Conservation (phyloP, 2,888 invertebrate genomes). For the Neoitamus cyanurus region DNA sequence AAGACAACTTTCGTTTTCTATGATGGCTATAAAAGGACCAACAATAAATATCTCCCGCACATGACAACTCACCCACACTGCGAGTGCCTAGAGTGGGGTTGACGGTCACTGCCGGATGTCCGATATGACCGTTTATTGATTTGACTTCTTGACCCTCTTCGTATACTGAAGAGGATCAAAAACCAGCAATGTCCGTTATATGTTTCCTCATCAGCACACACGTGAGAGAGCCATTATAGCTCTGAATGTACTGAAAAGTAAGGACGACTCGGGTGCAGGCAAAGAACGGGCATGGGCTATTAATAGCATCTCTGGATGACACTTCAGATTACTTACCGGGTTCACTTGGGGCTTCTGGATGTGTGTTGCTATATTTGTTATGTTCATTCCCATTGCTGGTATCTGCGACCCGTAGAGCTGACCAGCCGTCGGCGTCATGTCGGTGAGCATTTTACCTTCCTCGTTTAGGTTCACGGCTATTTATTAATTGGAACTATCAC, state of each 20-base stretch:
- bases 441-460: conserved; percentile 68
- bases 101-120: conserved; percentile 49
- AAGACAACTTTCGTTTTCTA: conserved; percentile 44
- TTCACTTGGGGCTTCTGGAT: conserved; percentile 67
- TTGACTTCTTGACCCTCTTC: conserved; percentile 51
- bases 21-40: conserved; percentile 27
- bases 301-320: background rate
- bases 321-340: conserved; percentile 63
- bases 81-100: background rate
- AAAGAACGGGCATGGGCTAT: background rate
- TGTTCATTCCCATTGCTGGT: conserved; percentile 72
- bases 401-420: conserved; percentile 72
- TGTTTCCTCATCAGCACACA: background rate
- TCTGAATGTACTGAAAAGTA: background rate
- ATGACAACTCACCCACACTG: conserved; percentile 13
- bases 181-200: background rate
- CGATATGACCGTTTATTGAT: conserved; percentile 47
- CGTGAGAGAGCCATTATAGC: background rate
- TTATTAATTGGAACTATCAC: background rate
- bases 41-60: conserved; percentile 35
- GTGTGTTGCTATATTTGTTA: conserved; percentile 66
- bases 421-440: conserved; percentile 72
- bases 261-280: background rate
- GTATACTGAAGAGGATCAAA: conserved; percentile 17
- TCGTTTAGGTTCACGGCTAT: conserved; percentile 21